Percentiles rank a stretch among this genome's conserved stretches.
These are phyloP conservation scores for Thereuonema tuberculata DNA, from an alignment of 1,140 invertebrate species.

Conservation along the genomic window DNA sequence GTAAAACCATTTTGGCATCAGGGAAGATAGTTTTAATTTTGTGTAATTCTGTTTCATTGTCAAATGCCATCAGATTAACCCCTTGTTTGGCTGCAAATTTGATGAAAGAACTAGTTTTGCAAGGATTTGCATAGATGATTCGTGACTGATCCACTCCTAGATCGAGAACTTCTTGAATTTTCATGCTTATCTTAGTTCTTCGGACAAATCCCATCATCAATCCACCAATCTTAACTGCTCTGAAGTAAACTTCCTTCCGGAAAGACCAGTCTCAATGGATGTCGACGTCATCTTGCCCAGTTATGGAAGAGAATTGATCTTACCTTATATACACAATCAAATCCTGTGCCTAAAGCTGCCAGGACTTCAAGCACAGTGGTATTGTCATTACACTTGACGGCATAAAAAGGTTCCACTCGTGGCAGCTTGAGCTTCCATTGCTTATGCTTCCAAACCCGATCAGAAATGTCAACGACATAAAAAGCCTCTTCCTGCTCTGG, in stretches of 20 bases:
- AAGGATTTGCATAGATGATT: constrained; percentile 97
- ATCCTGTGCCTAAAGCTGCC: constrained; percentile 70
- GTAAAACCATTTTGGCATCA: constrained; percentile 57
- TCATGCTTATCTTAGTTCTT: constrained; percentile 27
- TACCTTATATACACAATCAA: constrained; percentile 93
- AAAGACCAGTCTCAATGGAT: no score
- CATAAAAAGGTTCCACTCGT: constrained; percentile 83
- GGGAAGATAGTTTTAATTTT: constrained; percentile 79
- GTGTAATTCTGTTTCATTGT: constrained; percentile 83
- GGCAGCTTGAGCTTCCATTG: constrained; percentile 74
- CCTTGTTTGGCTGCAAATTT: constrained; percentile 60
- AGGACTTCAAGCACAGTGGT: constrained; percentile 63
- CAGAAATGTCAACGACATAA: constrained; percentile 80
- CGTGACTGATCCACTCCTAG: constrained; percentile 60
- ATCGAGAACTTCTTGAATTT: constrained; percentile 71
- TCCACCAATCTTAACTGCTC: neutral
- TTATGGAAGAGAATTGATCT: constrained; percentile 15
- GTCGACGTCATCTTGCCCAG: neutral
- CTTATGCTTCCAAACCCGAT: constrained; percentile 69
- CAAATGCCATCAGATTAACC: constrained; percentile 84
- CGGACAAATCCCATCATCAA: neutral
- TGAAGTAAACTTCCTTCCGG: no score
- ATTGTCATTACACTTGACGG: constrained; percentile 94
- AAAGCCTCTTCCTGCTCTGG: constrained; percentile 71
- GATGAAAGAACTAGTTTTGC: constrained; percentile 87